Evolutionary conservation across 2,888 invertebrate species (phyloP), one percentile per base, ranked within the genome.

Genomic region (Leucophenga montana): DNA sequence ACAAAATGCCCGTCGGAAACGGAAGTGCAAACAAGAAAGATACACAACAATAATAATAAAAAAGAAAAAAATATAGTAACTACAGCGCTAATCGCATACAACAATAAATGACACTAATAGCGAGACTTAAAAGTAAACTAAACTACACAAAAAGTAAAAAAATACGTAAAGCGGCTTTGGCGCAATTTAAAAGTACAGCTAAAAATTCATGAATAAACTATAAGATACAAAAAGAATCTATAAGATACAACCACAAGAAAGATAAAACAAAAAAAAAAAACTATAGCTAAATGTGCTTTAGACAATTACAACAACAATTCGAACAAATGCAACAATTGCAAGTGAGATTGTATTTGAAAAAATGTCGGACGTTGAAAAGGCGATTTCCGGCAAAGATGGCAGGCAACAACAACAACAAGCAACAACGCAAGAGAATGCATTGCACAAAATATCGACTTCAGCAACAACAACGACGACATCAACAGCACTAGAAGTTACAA

Each of bases 351-450:
- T 78, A 78, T 80, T 79, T 82, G 85, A 78, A 76, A 84, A 86
- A 87, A 89, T 89, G 89, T 88, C 88, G 85, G 87, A 89, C 87
- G 87, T 87, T 87, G 89, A 89, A 85, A 86, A 88, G 83, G 85
- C 85, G 78, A 80, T 86, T 78, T 85, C 85, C 79, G 83, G 84
- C 80, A 83, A 85, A 78, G 78, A 79, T 73, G 78, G 82, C 76
- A 79, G 8, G 67, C 65, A 31, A 67, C 78, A 69, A 69, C 67
- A 48, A 62, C n/a, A 69, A 67, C 33, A 74, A 72, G 50, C 74
- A 70, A 33, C 71, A 68, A 22, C 75, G 73, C 54, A 77, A 68
- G 8, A 70, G 69, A 8, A 61, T 69, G 68, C n/a, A n/a, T n/a
- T n/a, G n/a, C n/a, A n/a, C n/a, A 70, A 65, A 64, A 18, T 9